Evolutionary conservation across 2,888 invertebrate species (phyloP).

Genomic region (Melieria picta): DNA sequence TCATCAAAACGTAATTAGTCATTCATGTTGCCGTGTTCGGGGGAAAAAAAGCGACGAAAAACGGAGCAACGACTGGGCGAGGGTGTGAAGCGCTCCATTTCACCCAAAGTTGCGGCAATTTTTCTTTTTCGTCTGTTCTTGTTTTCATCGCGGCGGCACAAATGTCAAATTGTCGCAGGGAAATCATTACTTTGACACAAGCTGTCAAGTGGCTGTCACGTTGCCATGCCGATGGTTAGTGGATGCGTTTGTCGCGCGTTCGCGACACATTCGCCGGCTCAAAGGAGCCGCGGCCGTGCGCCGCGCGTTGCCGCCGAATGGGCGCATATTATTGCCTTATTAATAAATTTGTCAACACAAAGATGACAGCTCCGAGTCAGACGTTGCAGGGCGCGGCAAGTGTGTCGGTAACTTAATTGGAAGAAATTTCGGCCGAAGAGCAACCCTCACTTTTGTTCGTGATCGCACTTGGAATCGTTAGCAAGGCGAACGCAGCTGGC

Average conservation of each 20-base stretch:
- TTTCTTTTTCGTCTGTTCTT: neutral
- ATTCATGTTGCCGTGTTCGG: constrained; percentile 41
- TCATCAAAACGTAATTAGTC: constrained; percentile 59
- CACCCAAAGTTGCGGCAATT: neutral
- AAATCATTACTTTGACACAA: constrained; percentile 65
- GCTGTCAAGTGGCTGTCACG: constrained; percentile 62
- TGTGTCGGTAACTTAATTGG: too few species aligned
- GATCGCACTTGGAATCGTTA: neutral
- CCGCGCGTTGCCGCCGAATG: neutral
- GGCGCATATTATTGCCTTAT: constrained; percentile 56
- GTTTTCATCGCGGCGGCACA: constrained; percentile 40
- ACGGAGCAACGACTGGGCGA: too few species aligned
- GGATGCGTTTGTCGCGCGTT: neutral
- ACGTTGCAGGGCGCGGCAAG: constrained; percentile 36
- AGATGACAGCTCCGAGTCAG: constrained; percentile 50
- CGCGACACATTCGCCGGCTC: constrained; percentile 10
- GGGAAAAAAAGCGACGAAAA: neutral
- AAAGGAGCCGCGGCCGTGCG: neutral
- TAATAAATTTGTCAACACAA: constrained; percentile 65
- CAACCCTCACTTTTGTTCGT: too few species aligned
- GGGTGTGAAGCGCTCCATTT: neutral
- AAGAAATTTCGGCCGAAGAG: too few species aligned
- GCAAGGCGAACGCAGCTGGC: constrained; percentile 3
- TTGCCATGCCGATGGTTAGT: constrained; percentile 53
- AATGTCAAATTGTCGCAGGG: constrained; percentile 60